Evolutionary conservation across 2,113 vertebrate species (phyloP).

Genomic region (Saccopteryx bilineata): DNA sequence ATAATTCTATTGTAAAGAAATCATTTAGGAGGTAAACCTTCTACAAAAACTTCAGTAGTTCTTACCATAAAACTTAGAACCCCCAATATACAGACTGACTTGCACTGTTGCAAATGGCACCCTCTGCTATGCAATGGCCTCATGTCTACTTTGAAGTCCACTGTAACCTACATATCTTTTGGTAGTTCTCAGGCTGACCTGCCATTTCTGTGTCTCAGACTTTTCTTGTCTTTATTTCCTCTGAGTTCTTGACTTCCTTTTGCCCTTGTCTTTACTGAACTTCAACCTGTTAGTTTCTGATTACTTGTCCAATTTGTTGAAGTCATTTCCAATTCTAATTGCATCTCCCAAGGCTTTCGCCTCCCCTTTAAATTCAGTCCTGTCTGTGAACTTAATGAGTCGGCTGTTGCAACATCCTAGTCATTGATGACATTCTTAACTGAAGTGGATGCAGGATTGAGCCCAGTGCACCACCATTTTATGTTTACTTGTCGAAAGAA

Average conservation of each 20-base stretch:
- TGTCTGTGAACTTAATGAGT: conserved; percentile 66
- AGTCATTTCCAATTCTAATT: conserved; percentile 78
- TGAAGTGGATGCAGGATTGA: not conserved
- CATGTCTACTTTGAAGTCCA: not conserved
- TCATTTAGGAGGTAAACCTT: not conserved
- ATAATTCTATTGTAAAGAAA: not conserved
- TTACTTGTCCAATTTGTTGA: conserved; percentile 79
- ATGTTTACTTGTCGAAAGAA: conserved; percentile 62
- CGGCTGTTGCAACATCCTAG: not conserved
- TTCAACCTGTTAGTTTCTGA: conserved; percentile 75
- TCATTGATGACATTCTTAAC: conserved; percentile 67
- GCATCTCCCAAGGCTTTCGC: conserved; percentile 64
- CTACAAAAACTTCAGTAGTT: not conserved
- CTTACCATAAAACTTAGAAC: not conserved
- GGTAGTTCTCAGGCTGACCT: conserved; percentile 4
- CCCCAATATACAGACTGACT: not conserved
- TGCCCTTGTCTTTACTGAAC: conserved; percentile 74
- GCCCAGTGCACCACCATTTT: not conserved
- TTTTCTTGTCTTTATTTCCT: conserved; percentile 62
- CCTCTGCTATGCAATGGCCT: not conserved
- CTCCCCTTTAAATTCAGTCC: conserved; percentile 74
- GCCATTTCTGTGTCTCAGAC: not conserved
- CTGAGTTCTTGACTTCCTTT: conserved; percentile 37
- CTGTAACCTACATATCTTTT: not conserved
- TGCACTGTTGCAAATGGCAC: not conserved